Percentiles rank a stretch among this genome's conserved stretches.
Conservation (phyloP, 2,797 vertebrate genomes). For the Lagorchestes hirsutus region DNA sequence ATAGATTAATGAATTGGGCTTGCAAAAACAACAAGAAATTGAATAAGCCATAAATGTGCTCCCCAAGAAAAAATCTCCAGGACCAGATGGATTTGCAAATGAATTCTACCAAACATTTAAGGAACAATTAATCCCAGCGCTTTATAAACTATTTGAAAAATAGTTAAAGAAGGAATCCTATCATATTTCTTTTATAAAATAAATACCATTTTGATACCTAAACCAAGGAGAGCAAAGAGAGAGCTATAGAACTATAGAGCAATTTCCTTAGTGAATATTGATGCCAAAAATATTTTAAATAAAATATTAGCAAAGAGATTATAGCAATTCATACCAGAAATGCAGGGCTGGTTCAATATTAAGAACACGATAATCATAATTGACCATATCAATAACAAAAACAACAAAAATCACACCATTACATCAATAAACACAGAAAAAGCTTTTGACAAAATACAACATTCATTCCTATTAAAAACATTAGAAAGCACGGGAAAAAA, state of each 20-base stretch:
- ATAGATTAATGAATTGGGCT: not conserved
- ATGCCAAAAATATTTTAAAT: too few relatives aligned
- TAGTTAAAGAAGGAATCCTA: not conserved
- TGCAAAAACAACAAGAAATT: not conserved
- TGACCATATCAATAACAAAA: not conserved
- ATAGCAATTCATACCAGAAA: not conserved
- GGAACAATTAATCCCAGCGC: not conserved
- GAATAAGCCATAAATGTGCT: too few relatives aligned
- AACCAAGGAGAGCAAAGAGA: too few relatives aligned
- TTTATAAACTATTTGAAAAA: not conserved
- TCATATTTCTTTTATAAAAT: not conserved
- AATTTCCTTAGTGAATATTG: too few relatives aligned
- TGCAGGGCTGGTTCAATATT: not conserved
- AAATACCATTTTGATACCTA: not conserved
- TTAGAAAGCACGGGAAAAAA: not conserved
- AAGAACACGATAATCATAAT: not conserved
- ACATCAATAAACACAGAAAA: not conserved
- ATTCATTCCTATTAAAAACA: not conserved
- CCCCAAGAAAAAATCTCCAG: not conserved
- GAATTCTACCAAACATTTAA: not conserved
- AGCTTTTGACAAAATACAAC: not conserved
- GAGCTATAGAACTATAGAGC: too few relatives aligned
- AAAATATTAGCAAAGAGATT: too few relatives aligned
- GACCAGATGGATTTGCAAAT: not conserved
- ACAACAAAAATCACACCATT: not conserved